These are phyloP conservation scores for Meloe dianella DNA, from an alignment of 2,888 invertebrate species.

Conservation along the genomic window DNA sequence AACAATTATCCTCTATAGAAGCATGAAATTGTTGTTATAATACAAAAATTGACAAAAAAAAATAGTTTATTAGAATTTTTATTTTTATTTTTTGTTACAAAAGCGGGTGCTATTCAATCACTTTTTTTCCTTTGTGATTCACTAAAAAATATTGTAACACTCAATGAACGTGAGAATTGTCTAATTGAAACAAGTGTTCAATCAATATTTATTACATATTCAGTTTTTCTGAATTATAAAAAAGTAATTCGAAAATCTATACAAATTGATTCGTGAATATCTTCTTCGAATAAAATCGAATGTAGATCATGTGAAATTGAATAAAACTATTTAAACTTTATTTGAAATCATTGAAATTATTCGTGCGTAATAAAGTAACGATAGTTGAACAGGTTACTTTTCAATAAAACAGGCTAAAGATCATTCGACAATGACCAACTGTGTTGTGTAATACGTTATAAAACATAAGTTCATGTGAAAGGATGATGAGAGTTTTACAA, in stretches of 20 bases:
- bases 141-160: neutral
- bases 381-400: neutral
- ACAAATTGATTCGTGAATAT: neutral
- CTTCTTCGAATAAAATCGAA: neutral
- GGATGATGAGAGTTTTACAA: too few relatives aligned
- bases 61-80: too few relatives aligned
- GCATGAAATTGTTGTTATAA: too few relatives aligned
- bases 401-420: neutral
- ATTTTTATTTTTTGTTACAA: neutral
- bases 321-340: neutral
- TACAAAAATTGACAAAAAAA: too few relatives aligned
- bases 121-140: neutral
- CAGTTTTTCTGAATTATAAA: too few relatives aligned
- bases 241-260: too few relatives aligned
- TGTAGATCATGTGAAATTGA: neutral
- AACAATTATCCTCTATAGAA: neutral
- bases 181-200: neutral
- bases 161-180: constrained; percentile 2
- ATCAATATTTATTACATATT: neutral
- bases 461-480: neutral
- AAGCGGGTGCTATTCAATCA: neutral
- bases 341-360: constrained; percentile 4
- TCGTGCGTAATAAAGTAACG: constrained; percentile 2
- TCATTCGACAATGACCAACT: neutral
- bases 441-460: neutral